Evolutionary conservation across 1,140 invertebrate species (phyloP).

Genomic region (Pantala flavescens): DNA sequence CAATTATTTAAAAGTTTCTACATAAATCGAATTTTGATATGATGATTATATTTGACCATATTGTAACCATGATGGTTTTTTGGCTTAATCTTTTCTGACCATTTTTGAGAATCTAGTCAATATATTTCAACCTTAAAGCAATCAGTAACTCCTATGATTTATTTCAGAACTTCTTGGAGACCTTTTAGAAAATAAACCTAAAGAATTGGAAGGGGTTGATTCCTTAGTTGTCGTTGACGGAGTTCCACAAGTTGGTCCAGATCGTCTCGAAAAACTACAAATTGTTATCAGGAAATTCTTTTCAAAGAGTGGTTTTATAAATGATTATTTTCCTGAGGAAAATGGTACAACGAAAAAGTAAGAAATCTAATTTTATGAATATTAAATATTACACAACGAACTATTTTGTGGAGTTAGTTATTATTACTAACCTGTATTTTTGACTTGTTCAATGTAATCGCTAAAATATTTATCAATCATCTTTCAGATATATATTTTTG

Average conservation of each 20-base stretch:
- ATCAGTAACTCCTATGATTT: slow-evolving; percentile 17
- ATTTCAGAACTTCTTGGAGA: slow-evolving; percentile 80
- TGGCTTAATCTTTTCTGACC: not conserved
- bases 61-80: not conserved
- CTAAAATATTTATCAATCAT: slow-evolving; percentile 21
- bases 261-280: slow-evolving; percentile 85
- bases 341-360: slow-evolving; percentile 80
- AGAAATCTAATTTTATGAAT: too few species aligned
- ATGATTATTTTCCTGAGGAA: slow-evolving; percentile 80
- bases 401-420: not conserved
- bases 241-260: slow-evolving; percentile 85
- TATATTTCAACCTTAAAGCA: not conserved
- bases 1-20: too few species aligned
- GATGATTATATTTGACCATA: not conserved
- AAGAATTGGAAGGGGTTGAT: slow-evolving; percentile 90
- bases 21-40: too few species aligned
- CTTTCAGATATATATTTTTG: slow-evolving; percentile 72
- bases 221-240: slow-evolving; percentile 94
- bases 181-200: slow-evolving; percentile 74
- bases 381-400: too few species aligned
- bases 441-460: too few species aligned
- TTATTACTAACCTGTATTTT: slow-evolving; percentile 14
- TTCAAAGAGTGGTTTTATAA: slow-evolving; percentile 84
- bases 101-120: not conserved
- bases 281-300: slow-evolving; percentile 88